Evolutionary conservation across 2,113 vertebrate species (phyloP).

Genomic region (Festucalex cinctus): DNA sequence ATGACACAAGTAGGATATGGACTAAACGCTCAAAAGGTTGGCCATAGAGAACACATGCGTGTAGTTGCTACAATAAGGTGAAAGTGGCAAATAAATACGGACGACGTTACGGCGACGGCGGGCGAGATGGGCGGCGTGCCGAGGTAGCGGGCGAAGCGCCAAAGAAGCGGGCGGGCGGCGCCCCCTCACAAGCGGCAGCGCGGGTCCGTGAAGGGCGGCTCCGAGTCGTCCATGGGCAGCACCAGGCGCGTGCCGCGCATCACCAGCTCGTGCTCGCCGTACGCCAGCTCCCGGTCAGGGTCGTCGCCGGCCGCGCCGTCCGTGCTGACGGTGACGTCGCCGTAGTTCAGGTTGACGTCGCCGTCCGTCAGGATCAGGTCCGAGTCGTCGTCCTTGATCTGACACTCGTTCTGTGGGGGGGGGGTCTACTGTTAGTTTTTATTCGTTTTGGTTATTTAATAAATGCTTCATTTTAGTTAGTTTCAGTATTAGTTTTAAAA

Average conservation of each 20-base stretch:
- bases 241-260: conserved; percentile 92
- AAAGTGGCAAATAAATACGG: conserved; percentile 48
- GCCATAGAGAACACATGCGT: conserved; percentile 61
- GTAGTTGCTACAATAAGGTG: conserved; percentile 55
- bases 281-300: conserved; percentile 83
- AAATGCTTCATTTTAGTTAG: too few relatives aligned
- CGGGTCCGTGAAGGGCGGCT: conserved; percentile 77
- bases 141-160: conserved; percentile 24
- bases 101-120: conserved; percentile 31
- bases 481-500: too few relatives aligned
- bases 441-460: too few relatives aligned
- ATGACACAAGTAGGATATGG: conserved; percentile 33
- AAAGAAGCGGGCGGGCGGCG: conserved; percentile 2
- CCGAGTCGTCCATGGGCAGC: conserved; percentile 93
- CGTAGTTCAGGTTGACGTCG: conserved; percentile 88
- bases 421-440: too few relatives aligned
- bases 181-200: conserved; percentile 46
- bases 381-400: conserved; percentile 93
- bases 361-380: conserved; percentile 93
- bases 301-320: conserved; percentile 75
- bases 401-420: conserved; percentile 83
- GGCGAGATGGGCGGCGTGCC: conserved; percentile 3
- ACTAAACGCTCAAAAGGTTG: not conserved
- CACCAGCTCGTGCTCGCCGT: conserved; percentile 88
- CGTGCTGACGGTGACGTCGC: conserved; percentile 84